Conservation (phyloP, 2,888 invertebrate genomes). For the Tribolium freemani region DNA sequence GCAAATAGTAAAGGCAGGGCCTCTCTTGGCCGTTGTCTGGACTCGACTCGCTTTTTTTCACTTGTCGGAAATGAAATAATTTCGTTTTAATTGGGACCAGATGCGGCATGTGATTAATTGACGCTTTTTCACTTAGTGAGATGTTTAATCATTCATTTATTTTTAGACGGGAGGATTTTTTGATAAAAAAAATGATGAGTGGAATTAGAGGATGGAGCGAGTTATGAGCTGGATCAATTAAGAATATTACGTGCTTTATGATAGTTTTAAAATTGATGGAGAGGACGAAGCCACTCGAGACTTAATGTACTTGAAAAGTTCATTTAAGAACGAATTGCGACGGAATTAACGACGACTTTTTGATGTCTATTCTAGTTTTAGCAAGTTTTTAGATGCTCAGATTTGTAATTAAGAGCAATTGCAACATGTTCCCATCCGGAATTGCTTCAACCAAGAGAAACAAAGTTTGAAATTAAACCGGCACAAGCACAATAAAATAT, state of each 20-base stretch:
- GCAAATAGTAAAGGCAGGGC: constrained; percentile 41
- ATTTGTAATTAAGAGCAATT: neutral
- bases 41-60: constrained; percentile 8
- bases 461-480: neutral
- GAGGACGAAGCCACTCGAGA: neutral
- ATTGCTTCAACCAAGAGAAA: neutral
- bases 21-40: constrained; percentile 5
- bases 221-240: constrained; percentile 18
- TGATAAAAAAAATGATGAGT: neutral
- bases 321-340: neutral
- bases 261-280: neutral
- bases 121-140: constrained; percentile 28
- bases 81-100: constrained; percentile 43
- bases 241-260: constrained; percentile 7
- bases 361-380: neutral
- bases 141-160: constrained; percentile 36
- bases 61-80: constrained; percentile 28
- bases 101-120: constrained; percentile 42
- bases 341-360: neutral
- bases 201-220: neutral
- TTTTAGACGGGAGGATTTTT: constrained; percentile 18
- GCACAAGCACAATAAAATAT: neutral
- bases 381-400: neutral
- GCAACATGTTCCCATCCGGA: neutral
- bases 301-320: neutral